Conservation (phyloP, 2,113 vertebrate genomes). For the Clarias batrachus region DNA sequence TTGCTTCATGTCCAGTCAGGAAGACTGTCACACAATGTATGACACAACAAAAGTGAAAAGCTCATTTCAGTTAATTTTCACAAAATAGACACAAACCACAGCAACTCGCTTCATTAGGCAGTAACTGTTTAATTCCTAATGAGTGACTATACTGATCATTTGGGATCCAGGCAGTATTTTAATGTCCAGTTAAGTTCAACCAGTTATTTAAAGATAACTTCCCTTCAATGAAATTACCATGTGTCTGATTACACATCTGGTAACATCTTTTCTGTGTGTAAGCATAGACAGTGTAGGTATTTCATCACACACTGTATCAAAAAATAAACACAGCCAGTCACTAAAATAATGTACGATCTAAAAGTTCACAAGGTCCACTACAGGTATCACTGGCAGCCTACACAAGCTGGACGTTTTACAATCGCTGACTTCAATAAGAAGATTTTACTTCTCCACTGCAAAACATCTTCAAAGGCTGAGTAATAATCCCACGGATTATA, state of each 20-base stretch:
- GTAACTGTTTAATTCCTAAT: not conserved
- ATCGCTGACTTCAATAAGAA: not conserved
- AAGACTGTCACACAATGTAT: not conserved
- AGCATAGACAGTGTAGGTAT: not conserved
- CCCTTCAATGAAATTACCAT: not conserved
- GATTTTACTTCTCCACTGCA: not conserved
- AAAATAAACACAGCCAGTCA: not conserved
- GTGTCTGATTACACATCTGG: not conserved
- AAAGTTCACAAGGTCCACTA: not conserved
- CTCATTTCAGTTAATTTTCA: not conserved
- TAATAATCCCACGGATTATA: slow-evolving; percentile 17
- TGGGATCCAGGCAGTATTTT: not conserved
- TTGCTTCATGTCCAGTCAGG: not conserved
- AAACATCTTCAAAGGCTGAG: slow-evolving; percentile 13
- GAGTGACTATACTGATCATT: not conserved
- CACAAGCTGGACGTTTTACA: not conserved
- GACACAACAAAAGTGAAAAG: not conserved
- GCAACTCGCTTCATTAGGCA: not conserved
- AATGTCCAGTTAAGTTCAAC: not conserved
- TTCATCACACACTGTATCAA: not conserved
- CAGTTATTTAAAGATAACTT: not conserved
- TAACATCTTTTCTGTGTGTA: not conserved
- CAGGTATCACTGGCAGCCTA: not conserved
- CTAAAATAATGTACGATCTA: not conserved
- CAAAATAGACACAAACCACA: not conserved